Evolutionary conservation across 2,797 vertebrate species (phyloP), one percentile per base, ranked within the genome.

Genomic region (Lepus oiostolus): DNA sequence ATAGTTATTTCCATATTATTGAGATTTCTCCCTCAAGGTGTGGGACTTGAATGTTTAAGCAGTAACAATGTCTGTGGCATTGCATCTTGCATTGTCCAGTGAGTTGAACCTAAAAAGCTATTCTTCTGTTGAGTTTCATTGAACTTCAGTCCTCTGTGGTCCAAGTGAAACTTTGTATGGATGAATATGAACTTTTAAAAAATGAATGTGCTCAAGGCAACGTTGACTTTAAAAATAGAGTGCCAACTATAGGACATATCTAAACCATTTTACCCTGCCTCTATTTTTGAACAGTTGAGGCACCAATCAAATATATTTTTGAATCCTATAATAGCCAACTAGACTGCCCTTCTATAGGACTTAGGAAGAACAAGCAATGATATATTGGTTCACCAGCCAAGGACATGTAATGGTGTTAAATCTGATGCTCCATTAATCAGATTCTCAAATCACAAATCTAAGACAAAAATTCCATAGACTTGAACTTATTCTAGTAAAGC

Each of bases 81-180:
- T 70, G 26, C 82, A 47, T 28, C 65, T 90, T 63, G 30, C 32
- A 19, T 50, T 86, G 32, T n/a, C 24, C 92, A 58, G 22, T 3
- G 32, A 79, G 32, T 63, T 70, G 60, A 77, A 42, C 21, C 28
- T 60, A 65, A 74, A 50, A 92, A 54, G 8, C 71, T 83, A 47
- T 26, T 50, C 68, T 68, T 95, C 96, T 83, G 65, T 92, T 94
- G 83, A 90, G 50, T 72, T 86, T 65, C 80, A 80, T 92, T 72
- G 13, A 32, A 63, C 72, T 89, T 50, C n/a, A 42, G 32, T 85
- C 86, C 83, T 96, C 81, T 76, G 47, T 81, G 30, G 70, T 84
- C 50, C 81, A 28, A 93, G 54, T 16, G 63, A 75, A 26, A 62
- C 72, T 84, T 80, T 74, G 58, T 47, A 58, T 84, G 75, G 71